phyloP scores from a whole-genome alignment of 2,797 vertebrate genomes.

The Arrhamphus sclerolepis region DNA sequence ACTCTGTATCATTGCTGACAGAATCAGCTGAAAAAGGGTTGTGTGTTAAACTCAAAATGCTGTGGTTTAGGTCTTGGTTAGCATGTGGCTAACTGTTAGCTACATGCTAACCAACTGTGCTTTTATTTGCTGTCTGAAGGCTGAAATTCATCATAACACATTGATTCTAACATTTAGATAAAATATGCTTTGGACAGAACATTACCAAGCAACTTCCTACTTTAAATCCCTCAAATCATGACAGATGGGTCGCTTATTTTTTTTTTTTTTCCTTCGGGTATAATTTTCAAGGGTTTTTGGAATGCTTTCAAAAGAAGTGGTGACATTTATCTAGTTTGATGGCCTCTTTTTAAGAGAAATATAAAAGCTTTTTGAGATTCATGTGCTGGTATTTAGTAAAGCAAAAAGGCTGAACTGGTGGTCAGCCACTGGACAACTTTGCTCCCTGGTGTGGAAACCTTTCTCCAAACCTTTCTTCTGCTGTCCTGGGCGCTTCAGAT shows the following conservation, averaged over 20 bases:
- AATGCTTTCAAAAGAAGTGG: conserved; percentile 25
- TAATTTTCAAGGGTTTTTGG: conserved; percentile 13
- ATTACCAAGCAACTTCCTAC: conserved; percentile 30
- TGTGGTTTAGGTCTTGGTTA: too few relatives aligned
- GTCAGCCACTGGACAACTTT: conserved; percentile 42
- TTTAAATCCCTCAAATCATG: conserved; percentile 42
- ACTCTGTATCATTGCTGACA: too few relatives aligned
- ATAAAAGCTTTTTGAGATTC: conserved; percentile 4
- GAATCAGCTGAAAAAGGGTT: too few relatives aligned
- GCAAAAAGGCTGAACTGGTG: conserved; percentile 4
- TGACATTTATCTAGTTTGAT: conserved; percentile 7
- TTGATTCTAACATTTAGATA: conserved; percentile 36
- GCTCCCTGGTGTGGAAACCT: conserved; percentile 9
- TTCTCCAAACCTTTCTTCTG: conserved; percentile 19
- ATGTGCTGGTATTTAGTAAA: conserved; percentile 17
- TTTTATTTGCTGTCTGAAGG: conserved; percentile 43
- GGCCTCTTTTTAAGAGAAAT: neutral
- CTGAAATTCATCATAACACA: conserved; percentile 33
- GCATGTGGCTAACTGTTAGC: too few relatives aligned
- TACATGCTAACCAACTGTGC: too few relatives aligned
- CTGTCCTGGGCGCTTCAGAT: conserved; percentile 10
- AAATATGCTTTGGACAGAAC: conserved; percentile 42
- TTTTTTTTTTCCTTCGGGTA: conserved; percentile 18
- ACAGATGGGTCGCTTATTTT: conserved; percentile 18
- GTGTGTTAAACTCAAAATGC: too few relatives aligned